These are phyloP conservation scores for Heliopora coerulea DNA, from an alignment of 92 coral and sea anemone genomes.

Conservation along the genomic window DNA sequence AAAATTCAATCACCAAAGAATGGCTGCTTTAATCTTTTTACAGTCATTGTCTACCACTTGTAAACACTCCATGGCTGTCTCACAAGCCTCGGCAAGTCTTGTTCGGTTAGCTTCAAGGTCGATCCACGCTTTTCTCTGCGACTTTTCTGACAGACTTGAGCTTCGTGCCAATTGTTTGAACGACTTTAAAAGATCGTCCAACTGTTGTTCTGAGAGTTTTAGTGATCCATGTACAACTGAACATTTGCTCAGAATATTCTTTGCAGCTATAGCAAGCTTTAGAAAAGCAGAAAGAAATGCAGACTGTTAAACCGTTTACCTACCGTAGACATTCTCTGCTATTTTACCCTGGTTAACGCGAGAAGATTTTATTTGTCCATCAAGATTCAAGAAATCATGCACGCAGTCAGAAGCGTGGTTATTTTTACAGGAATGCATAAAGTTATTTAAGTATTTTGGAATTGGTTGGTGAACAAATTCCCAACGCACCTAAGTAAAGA, in stretches of 20 bases:
- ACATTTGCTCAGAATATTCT: slow-evolving; percentile 67
- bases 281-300: background rate
- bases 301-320: no score
- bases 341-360: no score
- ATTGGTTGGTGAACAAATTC: no score
- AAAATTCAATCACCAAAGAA: slow-evolving; percentile 65
- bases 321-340: no score
- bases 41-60: slow-evolving; percentile 89
- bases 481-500: no score
- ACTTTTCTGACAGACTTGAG: slow-evolving; percentile 65
- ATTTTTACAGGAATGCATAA: no score
- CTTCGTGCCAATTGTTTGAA: slow-evolving; percentile 75
- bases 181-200: slow-evolving; percentile 59
- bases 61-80: slow-evolving; percentile 88
- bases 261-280: slow-evolving; percentile 75
- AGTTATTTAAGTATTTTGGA: no score
- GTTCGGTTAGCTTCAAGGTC: slow-evolving; percentile 80
- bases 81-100: slow-evolving; percentile 71
- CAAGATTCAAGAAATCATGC: no score
- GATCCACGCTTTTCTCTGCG: slow-evolving; percentile 70
- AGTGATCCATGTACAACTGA: slow-evolving; percentile 81
- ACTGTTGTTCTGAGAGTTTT: slow-evolving; percentile 65
- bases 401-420: no score
- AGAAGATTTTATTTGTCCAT: no score
- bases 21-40: slow-evolving; percentile 95